Conservation (phyloP, 2,797 vertebrate genomes). For the Pagetopsis macropterus region DNA sequence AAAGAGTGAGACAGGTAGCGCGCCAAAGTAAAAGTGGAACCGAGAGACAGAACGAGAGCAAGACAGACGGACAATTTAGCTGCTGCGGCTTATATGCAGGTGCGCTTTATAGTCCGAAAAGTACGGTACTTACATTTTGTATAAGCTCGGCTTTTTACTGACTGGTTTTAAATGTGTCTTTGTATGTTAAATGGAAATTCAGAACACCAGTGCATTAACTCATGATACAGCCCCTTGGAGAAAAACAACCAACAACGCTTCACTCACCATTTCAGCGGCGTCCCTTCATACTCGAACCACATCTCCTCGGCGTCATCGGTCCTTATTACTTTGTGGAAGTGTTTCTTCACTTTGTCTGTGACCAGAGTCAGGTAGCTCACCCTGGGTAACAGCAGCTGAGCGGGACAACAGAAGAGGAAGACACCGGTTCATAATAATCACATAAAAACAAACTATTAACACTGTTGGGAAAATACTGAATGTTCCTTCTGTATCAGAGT, state of each 20-base stretch:
- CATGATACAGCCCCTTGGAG: not conserved
- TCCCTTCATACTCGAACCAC: conserved; percentile 99
- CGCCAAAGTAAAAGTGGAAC: too few relatives aligned
- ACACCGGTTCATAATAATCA: not conserved
- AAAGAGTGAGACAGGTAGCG: too few relatives aligned
- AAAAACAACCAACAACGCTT: not conserved
- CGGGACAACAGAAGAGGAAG: not conserved
- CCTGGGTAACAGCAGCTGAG: conserved; percentile 94
- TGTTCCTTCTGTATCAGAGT: too few relatives aligned
- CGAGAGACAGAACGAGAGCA: too few relatives aligned
- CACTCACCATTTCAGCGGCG: conserved; percentile 95
- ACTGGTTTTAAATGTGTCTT: too few relatives aligned
- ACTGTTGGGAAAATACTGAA: too few relatives aligned
- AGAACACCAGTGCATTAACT: not conserved
- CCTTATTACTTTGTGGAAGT: conserved; percentile 96
- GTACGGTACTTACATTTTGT: too few relatives aligned
- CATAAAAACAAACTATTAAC: not conserved
- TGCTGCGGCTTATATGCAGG: too few relatives aligned
- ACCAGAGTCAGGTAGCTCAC: conserved; percentile 97
- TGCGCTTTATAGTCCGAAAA: too few relatives aligned
- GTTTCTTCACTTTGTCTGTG: conserved; percentile 99
- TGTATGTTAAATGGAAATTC: too few relatives aligned
- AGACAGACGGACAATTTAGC: too few relatives aligned
- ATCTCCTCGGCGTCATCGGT: conserved; percentile 95
- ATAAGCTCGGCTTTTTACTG: too few relatives aligned